Conservation (phyloP, 2,888 invertebrate genomes). For the Timema cristinae region DNA sequence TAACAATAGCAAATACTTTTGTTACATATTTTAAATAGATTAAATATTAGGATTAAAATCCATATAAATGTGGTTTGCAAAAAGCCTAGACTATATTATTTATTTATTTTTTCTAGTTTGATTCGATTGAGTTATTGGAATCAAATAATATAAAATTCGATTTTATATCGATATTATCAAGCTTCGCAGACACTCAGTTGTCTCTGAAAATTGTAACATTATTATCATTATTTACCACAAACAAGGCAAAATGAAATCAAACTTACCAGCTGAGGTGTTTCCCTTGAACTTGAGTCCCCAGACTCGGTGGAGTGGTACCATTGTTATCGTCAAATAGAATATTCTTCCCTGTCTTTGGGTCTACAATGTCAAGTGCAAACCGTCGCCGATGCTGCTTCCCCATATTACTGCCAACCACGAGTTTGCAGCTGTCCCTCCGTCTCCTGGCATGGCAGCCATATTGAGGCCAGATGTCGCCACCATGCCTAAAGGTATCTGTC, state of each 20-base stretch:
- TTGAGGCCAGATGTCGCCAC: constrained; percentile 15
- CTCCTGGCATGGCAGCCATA: constrained; percentile 13
- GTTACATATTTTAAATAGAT: no score
- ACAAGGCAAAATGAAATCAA: not conserved
- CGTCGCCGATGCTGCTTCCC: constrained; percentile 23
- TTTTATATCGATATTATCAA: no score
- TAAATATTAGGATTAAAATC: no score
- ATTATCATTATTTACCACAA: no score
- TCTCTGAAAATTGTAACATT: no score
- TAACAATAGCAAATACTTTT: no score
- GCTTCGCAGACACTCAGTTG: no score
- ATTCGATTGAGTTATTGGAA: no score
- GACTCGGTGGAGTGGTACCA: constrained; percentile 30
- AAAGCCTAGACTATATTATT: no score
- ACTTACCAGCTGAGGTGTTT: constrained; percentile 33
- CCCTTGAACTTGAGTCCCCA: constrained; percentile 32
- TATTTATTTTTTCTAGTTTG: no score
- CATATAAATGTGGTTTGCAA: no score
- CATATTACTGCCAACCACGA: not conserved
- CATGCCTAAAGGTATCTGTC: constrained; percentile 22
- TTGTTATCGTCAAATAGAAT: constrained; percentile 24
- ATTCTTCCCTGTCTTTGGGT: constrained; percentile 30
- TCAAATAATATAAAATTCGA: no score
- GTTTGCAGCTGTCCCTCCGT: not conserved
- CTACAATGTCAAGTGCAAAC: constrained; percentile 29